Percentiles rank a stretch among this genome's conserved stretches.
Conservation (phyloP, 2,888 invertebrate species). For the Ashinkailepas kermadecensis region DNA sequence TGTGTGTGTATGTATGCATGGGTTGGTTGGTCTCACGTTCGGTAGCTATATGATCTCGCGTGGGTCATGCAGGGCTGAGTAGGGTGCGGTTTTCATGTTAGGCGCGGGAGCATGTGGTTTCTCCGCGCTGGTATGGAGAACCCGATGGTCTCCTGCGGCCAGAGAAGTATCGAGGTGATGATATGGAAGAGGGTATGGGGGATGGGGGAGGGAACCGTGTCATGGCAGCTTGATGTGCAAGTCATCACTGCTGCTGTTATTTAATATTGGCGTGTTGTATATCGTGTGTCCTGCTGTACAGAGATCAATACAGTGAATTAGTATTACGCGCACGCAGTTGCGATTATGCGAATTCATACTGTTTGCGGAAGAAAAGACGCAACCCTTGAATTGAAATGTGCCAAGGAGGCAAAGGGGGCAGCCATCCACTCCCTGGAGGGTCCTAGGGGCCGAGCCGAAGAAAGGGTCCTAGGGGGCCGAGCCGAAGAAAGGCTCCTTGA, state of each 20-base stretch:
- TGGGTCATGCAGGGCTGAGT: background rate
- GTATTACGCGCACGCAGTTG: background rate
- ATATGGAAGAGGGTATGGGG: background rate
- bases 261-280: background rate
- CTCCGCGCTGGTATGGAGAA: background rate
- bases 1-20: too few species aligned
- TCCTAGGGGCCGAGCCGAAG: too few species aligned
- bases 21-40: too few species aligned
- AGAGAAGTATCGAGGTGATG: too few species aligned
- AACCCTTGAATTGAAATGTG: too few species aligned
- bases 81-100: background rate
- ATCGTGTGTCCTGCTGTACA: background rate
- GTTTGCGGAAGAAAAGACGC: too few species aligned
- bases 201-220: background rate
- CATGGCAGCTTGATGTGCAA: background rate
- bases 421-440: too few species aligned
- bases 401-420: too few species aligned
- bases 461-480: too few species aligned
- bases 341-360: too few species aligned
- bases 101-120: background rate
- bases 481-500: too few species aligned
- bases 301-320: slow-evolving; percentile 3
- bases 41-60: too few species aligned
- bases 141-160: background rate
- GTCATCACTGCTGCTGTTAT: background rate